Percentiles rank a stretch among this genome's conserved stretches.
phyloP scores from a whole-genome alignment of 2,888 invertebrate species.

The Eucera pruinosa region DNA sequence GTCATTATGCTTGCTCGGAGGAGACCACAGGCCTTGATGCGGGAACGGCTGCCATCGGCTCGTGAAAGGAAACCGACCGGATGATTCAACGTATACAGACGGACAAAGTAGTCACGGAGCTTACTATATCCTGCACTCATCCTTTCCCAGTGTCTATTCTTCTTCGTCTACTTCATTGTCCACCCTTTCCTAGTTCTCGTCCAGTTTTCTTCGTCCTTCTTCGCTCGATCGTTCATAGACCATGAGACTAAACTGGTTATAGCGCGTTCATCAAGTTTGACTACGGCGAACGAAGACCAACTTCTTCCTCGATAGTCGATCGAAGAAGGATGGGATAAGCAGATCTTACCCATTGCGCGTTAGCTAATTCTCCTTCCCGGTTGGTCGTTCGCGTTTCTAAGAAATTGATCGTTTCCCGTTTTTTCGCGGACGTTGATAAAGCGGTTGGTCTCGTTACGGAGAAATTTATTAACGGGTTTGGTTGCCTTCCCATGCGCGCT shows the following conservation, averaged over 20 bases:
- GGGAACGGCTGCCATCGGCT: conserved; percentile 80
- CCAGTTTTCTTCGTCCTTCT: neutral
- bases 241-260: conserved; percentile 32
- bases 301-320: conserved; percentile 3
- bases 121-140: conserved; percentile 63
- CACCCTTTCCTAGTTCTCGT: conserved; percentile 42
- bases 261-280: conserved; percentile 63
- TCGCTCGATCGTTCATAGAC: conserved; percentile 35
- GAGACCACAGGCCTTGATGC: conserved; percentile 83
- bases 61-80: conserved; percentile 82
- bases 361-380: conserved; percentile 45
- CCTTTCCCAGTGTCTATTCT: conserved; percentile 51
- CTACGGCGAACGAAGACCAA: conserved; percentile 21
- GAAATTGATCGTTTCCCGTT: conserved; percentile 44
- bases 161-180: conserved; percentile 58
- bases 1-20: conserved; percentile 83
- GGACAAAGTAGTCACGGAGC: conserved; percentile 77
- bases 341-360: conserved; percentile 36
- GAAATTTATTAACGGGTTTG: conserved; percentile 33
- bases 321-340: conserved; percentile 24
- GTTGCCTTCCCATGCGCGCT: neutral
- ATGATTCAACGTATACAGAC: conserved; percentile 78
- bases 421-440: conserved; percentile 30
- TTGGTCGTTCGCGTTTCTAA: conserved; percentile 26
- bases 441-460: conserved; percentile 10